These are phyloP conservation scores for Drosophila pegasa DNA, from an alignment of 2,888 invertebrate genomes.

Conservation along the genomic window DNA sequence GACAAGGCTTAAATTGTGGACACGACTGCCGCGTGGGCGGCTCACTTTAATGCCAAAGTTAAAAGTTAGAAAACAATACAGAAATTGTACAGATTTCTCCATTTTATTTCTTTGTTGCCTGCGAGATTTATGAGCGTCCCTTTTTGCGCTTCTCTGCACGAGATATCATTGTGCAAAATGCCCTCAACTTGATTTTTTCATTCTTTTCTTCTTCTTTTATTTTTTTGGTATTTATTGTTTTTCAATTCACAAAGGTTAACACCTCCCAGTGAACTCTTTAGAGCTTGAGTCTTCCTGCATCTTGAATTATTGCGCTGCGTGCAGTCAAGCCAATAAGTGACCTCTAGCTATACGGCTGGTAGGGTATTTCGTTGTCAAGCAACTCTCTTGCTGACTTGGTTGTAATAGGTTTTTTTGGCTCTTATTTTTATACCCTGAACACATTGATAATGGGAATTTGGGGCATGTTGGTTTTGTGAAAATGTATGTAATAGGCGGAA, in stretches of 20 bases:
- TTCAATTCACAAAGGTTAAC: slow-evolving; percentile 12
- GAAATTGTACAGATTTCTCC: slow-evolving; percentile 47
- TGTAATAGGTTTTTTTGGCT: slow-evolving; percentile 31
- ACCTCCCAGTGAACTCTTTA: neutral
- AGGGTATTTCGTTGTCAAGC: slow-evolving; percentile 16
- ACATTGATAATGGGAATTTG: too few relatives aligned
- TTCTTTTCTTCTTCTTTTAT: too few relatives aligned
- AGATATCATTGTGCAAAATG: slow-evolving; percentile 52
- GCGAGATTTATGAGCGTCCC: slow-evolving; percentile 59
- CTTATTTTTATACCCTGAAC: too few relatives aligned
- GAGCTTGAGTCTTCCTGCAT: neutral
- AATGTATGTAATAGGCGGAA: too few relatives aligned
- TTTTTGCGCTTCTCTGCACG: slow-evolving; percentile 46
- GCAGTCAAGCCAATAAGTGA: neutral
- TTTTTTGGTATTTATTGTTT: slow-evolving; percentile 17
- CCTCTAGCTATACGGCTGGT: neutral
- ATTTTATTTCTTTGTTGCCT: slow-evolving; percentile 23
- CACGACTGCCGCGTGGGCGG: slow-evolving; percentile 43
- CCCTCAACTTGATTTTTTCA: slow-evolving; percentile 40
- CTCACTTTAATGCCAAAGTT: slow-evolving; percentile 65
- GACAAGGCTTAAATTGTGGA: slow-evolving; percentile 71
- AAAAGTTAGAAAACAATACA: slow-evolving; percentile 75
- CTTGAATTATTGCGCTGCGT: slow-evolving; percentile 4
- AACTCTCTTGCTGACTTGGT: neutral
- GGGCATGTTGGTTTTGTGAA: too few relatives aligned